Conservation (phyloP, 2,113 vertebrate genomes). For the Poeciliopsis retropinna region DNA sequence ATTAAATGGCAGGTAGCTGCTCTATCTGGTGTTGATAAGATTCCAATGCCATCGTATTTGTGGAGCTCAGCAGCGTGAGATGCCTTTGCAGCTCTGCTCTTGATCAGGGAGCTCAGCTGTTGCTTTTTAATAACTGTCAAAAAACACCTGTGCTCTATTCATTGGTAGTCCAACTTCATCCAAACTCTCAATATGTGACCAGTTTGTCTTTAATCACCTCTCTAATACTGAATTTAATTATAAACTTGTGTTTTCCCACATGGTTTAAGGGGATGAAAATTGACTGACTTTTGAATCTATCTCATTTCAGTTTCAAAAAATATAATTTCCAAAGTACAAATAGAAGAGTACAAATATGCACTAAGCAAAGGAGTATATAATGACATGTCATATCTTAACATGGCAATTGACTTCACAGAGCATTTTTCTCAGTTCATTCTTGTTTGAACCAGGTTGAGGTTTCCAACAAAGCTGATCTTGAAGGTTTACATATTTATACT, state of each 20-base stretch:
- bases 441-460: no score
- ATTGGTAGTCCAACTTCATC: conserved; percentile 23
- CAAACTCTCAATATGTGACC: conserved; percentile 30
- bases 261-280: not conserved
- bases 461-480: no score
- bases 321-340: no score
- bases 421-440: no score
- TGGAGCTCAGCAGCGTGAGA: conserved; percentile 7
- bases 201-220: conserved; percentile 30
- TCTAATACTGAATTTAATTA: conserved; percentile 39
- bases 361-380: no score
- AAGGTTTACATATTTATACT: not conserved
- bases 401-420: no score
- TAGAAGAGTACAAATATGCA: no score
- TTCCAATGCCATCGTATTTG: not conserved
- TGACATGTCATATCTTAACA: no score
- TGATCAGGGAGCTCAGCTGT: conserved; percentile 47
- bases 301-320: not conserved
- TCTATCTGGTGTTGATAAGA: conserved; percentile 12
- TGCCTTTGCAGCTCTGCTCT: conserved; percentile 24
- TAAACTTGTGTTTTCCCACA: not conserved
- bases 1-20: conserved; percentile 4
- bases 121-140: conserved; percentile 40
- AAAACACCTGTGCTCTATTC: conserved; percentile 47
- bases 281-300: not conserved